These are phyloP conservation scores for Calameuta idolon DNA, from an alignment of 2,888 invertebrate species.

Conservation along the genomic window DNA sequence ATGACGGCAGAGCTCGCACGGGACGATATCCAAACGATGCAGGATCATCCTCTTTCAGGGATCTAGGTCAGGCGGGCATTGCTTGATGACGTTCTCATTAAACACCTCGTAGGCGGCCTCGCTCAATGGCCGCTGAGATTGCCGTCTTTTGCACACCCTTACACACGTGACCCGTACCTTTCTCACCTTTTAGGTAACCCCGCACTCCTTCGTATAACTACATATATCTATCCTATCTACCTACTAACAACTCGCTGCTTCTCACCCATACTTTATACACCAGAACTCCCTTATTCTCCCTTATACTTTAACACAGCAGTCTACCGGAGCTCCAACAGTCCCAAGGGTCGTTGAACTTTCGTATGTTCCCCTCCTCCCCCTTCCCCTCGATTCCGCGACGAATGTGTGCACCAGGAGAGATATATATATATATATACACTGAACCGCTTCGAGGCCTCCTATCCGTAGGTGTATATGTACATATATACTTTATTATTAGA, in stretches of 20 bases:
- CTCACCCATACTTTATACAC: slow-evolving; percentile 21
- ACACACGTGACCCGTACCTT: slow-evolving; percentile 21
- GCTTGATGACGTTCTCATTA: slow-evolving; percentile 36
- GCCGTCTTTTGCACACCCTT: slow-evolving; percentile 43
- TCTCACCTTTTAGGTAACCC: slow-evolving; percentile 1
- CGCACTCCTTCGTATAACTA: background rate
- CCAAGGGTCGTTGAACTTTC: slow-evolving; percentile 45
- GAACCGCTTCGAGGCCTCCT: background rate
- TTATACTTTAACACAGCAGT: slow-evolving; percentile 38
- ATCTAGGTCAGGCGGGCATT: background rate
- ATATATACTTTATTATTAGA: background rate
- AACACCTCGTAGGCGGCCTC: slow-evolving; percentile 43
- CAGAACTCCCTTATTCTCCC: slow-evolving; percentile 25
- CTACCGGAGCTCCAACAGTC: slow-evolving; percentile 33
- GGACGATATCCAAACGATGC: background rate
- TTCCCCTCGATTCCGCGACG: slow-evolving; percentile 13
- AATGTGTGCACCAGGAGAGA: background rate
- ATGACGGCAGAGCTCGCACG: background rate
- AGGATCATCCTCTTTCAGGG: background rate
- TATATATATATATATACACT: background rate
- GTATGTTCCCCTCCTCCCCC: background rate
- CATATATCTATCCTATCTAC: background rate
- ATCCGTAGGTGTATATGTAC: background rate
- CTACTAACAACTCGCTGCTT: background rate
- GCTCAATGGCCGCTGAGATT: slow-evolving; percentile 50